Base-by-base conservation (phyloP, 1,140 invertebrate genomes). In the Hyposmocoma kahamanoa region DNA sequence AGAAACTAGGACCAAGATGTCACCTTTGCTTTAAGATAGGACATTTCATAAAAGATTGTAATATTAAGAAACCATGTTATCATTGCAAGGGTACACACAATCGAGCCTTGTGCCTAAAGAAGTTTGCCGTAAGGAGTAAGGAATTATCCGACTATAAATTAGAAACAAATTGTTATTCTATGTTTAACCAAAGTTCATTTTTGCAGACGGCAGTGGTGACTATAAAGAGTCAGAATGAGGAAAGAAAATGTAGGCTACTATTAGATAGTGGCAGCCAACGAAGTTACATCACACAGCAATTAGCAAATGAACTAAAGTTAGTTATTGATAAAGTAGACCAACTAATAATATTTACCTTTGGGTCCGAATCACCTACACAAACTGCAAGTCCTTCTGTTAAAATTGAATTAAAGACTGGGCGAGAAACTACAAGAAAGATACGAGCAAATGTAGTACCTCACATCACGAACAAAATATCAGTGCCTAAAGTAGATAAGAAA, bases 341-440 rank as follows among this genome's bases (percentile, higher is more conserved):
- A 45, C 26, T 45, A 11, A 9, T 45, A 30, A 20, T 45, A 4
- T 45, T 18, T 20, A 45, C 42, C 11, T 45, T 45, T 45, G 42
- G 42, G 6, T 2, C 26, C 9, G 11, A 10, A 11, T 30, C 5
- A 18, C 24, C 42, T 5, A 30, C 13, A 18, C 15, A 45, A 30
- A 45, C 9, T 19, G 13, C 17, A 19, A 18, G 26, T 45, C 26
- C 26, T 15, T 4, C 20, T 15, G 10, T 26, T 5, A 26, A 45
- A 45, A 30, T 45, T 6, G 11, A n/a, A 11, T 4, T 49, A n/a
- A 1, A 19, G 15, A 49, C 47, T 3, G 42, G 42, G n/a, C 8
- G 36, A n/a, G 38, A 38, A 3, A 13, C 11, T n/a, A 6, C 8
- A 3, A 47, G 24, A 47, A 9, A 22, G 10, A 11, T 47, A 15